These are phyloP conservation scores for Diaprepes abbreviatus DNA, from an alignment of 2,888 invertebrate species.

Conservation along the genomic window DNA sequence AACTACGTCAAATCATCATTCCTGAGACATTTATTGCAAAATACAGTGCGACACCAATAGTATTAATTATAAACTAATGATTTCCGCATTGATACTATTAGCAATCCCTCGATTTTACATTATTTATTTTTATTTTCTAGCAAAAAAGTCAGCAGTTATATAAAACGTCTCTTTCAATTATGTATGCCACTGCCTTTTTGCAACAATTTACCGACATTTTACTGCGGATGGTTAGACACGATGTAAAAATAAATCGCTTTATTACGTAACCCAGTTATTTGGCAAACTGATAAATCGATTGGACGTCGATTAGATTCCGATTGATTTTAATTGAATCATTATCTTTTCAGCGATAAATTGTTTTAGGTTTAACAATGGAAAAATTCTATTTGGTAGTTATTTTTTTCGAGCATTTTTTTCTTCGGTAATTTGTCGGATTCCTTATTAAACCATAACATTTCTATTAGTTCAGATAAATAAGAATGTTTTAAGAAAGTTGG, in stretches of 20 bases:
- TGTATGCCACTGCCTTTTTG: not conserved
- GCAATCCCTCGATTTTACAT: no score
- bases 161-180: not conserved
- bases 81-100: no score
- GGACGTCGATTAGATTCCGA: conserved; percentile 2
- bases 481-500: conserved; percentile 4
- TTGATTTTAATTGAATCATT: conserved; percentile 3
- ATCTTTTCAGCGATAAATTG: conserved; percentile 2
- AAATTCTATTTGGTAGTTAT: not conserved
- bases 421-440: not conserved
- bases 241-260: not conserved
- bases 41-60: no score
- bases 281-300: conserved; percentile 16
- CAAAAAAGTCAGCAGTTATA: not conserved
- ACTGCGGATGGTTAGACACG: not conserved
- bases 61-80: no score
- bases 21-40: no score
- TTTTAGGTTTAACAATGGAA: conserved; percentile 1
- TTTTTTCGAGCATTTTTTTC: conserved; percentile 2
- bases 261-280: conserved; percentile 4
- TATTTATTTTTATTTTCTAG: no score
- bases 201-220: not conserved
- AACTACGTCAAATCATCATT: no score
- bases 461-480: not conserved
- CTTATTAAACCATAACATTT: not conserved